Evolutionary conservation across 2,797 vertebrate species (phyloP).

Genomic region (Leptodactylus fallax): DNA sequence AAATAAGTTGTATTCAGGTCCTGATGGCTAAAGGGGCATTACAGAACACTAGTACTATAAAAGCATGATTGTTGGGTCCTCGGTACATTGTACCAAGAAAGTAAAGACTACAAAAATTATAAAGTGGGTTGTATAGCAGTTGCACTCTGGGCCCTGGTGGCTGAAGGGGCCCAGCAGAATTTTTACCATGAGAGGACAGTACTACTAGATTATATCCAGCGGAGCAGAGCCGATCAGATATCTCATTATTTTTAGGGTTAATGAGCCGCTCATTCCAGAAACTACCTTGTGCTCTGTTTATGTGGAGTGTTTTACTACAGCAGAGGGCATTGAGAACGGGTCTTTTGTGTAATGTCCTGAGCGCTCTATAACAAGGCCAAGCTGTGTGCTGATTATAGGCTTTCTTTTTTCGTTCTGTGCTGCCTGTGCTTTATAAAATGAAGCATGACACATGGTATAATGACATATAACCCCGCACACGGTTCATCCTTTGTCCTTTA

Average conservation of each 20-base stretch:
- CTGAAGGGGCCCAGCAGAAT: too few relatives aligned
- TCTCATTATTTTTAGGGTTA: neutral
- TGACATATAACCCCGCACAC: slow-evolving; percentile 46
- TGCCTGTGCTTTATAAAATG: neutral
- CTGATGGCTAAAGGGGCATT: neutral
- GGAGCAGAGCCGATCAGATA: neutral
- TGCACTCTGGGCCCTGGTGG: too few relatives aligned
- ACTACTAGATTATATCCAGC: too few relatives aligned
- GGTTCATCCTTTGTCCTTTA: slow-evolving; percentile 41
- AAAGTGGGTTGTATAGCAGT: too few relatives aligned
- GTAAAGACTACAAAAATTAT: neutral
- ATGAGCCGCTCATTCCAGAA: neutral
- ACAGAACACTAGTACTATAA: neutral
- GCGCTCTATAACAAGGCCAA: neutral
- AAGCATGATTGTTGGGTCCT: too few relatives aligned
- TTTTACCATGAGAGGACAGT: neutral
- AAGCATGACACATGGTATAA: slow-evolving; percentile 43
- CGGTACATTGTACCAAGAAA: neutral
- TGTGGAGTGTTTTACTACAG: neutral
- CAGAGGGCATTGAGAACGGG: neutral
- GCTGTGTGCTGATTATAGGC: neutral
- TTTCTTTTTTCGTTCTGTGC: neutral
- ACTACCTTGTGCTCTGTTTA: neutral
- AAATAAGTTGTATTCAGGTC: too few relatives aligned
- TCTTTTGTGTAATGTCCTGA: neutral